Evolutionary conservation across 2,888 invertebrate genomes (phyloP).

Genomic region (Diplolepis rosae): DNA sequence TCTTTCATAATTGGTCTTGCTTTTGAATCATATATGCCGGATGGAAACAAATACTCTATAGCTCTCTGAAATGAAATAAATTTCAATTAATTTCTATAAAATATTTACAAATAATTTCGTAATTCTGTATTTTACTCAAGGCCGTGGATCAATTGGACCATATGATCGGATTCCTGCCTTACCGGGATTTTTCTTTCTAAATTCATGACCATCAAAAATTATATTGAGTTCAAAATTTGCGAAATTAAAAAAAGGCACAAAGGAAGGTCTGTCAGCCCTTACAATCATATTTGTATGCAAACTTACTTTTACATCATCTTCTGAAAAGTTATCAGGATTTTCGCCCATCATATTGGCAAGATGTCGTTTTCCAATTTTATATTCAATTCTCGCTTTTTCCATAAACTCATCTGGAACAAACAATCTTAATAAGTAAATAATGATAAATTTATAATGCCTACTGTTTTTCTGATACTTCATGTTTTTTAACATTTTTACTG

Average conservation of each 20-base stretch:
- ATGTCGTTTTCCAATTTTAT: conserved; percentile 93
- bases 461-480: neutral
- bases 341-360: conserved; percentile 99
- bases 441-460: neutral
- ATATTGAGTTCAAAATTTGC: too few species aligned
- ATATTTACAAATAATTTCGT: too few species aligned
- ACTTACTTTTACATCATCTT: conserved; percentile 88
- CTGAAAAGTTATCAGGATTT: conserved; percentile 91
- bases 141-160: too few species aligned
- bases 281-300: too few species aligned
- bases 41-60: conserved; percentile 96
- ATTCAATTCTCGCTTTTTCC: conserved; percentile 85
- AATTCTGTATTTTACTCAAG: too few species aligned
- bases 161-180: too few species aligned
- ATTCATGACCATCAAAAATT: too few species aligned
- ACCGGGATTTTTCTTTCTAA: too few species aligned
- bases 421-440: neutral
- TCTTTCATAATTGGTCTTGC: conserved; percentile 94
- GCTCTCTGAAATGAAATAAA: conserved; percentile 47
- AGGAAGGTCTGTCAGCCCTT: too few species aligned
- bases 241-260: too few species aligned
- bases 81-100: conserved; percentile 29
- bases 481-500: too few species aligned
- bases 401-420: conserved; percentile 82
- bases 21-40: conserved; percentile 88